Conservation (phyloP, 2,113 vertebrate species). For the Myotis lucifugus region DNA sequence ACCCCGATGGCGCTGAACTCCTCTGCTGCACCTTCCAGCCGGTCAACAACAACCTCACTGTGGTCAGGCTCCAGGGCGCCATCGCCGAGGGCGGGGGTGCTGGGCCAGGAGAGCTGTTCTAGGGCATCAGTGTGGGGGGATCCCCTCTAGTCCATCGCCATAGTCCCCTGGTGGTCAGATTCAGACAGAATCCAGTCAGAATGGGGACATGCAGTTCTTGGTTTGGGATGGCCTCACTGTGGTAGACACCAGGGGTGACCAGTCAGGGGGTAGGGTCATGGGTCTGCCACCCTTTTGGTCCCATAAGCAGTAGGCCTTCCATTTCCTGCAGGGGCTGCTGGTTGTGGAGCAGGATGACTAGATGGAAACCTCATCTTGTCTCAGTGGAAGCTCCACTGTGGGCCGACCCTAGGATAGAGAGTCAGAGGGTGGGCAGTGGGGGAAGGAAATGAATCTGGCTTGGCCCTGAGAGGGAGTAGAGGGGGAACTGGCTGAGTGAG, state of each 20-base stretch:
- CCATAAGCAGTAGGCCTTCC: slow-evolving; percentile 83
- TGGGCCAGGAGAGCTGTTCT: background rate
- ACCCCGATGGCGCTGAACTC: slow-evolving; percentile 92
- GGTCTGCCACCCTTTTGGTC: background rate
- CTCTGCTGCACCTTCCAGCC: slow-evolving; percentile 97
- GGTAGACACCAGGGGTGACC: background rate
- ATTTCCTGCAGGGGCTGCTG: background rate
- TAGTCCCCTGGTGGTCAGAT: background rate
- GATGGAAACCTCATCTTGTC: slow-evolving; percentile 81
- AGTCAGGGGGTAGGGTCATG: background rate
- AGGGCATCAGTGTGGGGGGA: background rate
- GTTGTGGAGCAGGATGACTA: background rate
- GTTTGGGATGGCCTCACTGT: background rate
- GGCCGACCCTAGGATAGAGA: slow-evolving; percentile 68
- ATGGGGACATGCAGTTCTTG: background rate
- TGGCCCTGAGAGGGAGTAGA: background rate
- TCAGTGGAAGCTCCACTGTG: slow-evolving; percentile 91
- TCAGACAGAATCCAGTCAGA: slow-evolving; percentile 12
- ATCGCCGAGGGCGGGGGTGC: background rate
- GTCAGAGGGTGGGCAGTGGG: background rate
- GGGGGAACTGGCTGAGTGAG: background rate
- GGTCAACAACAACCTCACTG: slow-evolving; percentile 97
- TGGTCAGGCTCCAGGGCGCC: slow-evolving; percentile 84
- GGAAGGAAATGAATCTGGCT: background rate
- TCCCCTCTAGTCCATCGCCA: background rate